Base-by-base conservation (phyloP, 2,113 vertebrate genomes). In the Polyodon spathula region DNA sequence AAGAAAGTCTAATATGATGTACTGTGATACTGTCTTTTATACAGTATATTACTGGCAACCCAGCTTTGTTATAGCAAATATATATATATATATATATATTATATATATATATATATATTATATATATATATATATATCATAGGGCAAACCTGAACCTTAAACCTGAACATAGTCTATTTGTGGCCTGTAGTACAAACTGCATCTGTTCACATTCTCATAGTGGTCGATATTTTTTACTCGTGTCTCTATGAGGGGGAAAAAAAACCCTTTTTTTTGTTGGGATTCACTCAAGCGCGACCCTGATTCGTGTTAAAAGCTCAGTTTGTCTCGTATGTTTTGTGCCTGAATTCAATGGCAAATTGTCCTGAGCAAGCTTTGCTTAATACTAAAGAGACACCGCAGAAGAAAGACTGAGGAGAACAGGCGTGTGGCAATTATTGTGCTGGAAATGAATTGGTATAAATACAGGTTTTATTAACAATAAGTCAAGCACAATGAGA, bases 141-240 rank as follows among this genome's bases (percentile, higher is more conserved):
- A n/a, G n/a, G n/a, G n/a, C n/a, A n/a, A n/a, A n/a, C n/a, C n/a
- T n/a, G n/a, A n/a, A n/a, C n/a, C n/a, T n/a, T n/a, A n/a, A n/a
- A n/a, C n/a, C n/a, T n/a, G n/a, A n/a, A n/a, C n/a, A n/a, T n/a
- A n/a, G n/a, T n/a, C n/a, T n/a, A n/a, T n/a, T n/a, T n/a, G n/a
- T n/a, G 44, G 42, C 41, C 52, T 51, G 57, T 74, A 69, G 70
- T 69, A 73, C 66, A 72, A 71, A 72, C 69, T 79, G 77, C 84
- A 85, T 88, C 84, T 84, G 84, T 62, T 71, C 82, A 73, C 78
- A 77, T 87, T 86, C 86, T 85, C 82, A 85, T 84, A 52, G 72
- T 73, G 86, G 83, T 90, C 86, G 83, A 90, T 90, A 85, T 78
- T 75, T 71, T 71, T 62, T 48, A 70, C 48, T 62, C 66, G 65